Percentiles rank a stretch among this genome's conserved stretches.
These are phyloP conservation scores for Xenopus borealis DNA, from an alignment of 2,113 vertebrate genomes.

Conservation along the genomic window DNA sequence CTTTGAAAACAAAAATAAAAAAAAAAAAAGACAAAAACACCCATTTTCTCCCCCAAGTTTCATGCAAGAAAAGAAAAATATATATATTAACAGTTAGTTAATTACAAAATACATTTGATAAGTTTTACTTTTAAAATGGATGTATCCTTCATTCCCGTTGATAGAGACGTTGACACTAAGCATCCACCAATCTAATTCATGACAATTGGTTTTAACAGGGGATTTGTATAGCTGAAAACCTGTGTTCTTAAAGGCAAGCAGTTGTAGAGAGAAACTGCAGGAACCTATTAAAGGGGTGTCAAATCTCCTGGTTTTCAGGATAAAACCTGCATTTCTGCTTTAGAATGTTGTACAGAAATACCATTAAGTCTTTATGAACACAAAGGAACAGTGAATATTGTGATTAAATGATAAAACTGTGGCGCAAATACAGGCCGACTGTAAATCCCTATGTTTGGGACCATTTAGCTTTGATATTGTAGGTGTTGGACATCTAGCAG, in stretches of 20 bases:
- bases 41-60: conserved; percentile 6
- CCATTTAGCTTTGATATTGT: no score
- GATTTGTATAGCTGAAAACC: neutral
- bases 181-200: neutral
- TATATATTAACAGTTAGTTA: conserved; percentile 33
- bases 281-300: neutral
- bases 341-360: no score
- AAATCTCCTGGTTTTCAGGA: no score
- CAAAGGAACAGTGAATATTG: no score
- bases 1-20: conserved; percentile 2
- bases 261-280: neutral
- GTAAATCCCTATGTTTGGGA: no score
- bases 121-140: conserved; percentile 23
- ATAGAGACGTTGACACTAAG: neutral
- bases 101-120: conserved; percentile 41
- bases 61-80: conserved; percentile 40
- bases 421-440: no score
- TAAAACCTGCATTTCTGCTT: no score
- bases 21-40: neutral
- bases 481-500: no score
- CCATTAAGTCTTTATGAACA: no score
- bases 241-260: neutral
- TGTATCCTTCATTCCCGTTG: conserved; percentile 25
- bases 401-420: no score
- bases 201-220: neutral